Base-by-base conservation (phyloP, 2,113 vertebrate genomes). In the Chlorocebus sabaeus region DNA sequence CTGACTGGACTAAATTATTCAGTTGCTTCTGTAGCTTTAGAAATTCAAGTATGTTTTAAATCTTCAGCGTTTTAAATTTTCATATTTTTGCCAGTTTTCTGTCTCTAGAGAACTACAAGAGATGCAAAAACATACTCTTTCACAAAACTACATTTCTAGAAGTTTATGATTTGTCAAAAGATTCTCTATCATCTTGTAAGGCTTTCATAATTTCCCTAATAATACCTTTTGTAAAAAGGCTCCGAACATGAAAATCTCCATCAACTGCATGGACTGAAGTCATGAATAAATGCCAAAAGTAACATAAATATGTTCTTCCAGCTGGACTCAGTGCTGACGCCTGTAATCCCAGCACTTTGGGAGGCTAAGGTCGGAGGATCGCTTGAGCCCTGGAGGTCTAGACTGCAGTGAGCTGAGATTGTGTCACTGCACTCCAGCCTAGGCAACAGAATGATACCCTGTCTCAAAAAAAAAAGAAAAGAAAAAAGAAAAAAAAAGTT, bases 21-120 rank as follows among this genome's bases (percentile, higher is more conserved):
- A 87, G 72, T 81, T 95, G 50, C 73, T 95, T 70, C 81, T 64
- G 76, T 3, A 81, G 52, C 52, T 93, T 95, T 94, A 93, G 61
- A 95, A 96, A 72, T 95, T 88, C 35, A 73, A 91, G 22, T 82
- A 55, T 79, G 64, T 68, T 97, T 94, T 85, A 93, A 94, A 85
- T 6, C 7, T 95, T 81, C 20, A 17, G 8, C 82, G 16, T 78
- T 92, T 92, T 73, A 73, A 50, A 89, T 88, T 72, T 90, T 89
- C 35, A 85, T n/a, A 1, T 73, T 70, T 88, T 96, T 94, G 8
- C 23, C 27, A 88, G n/a, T 82, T 16, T 86, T 91, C 59, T 97
- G 72, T 25, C n/a, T 96, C 57, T 86, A 45, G 10, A 88, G 78
- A 79, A 92, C 48, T 75, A 73, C 0, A 25, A 92, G 30, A 84